Conservation (phyloP, 1,140 invertebrate species). For the Formica exsecta region DNA sequence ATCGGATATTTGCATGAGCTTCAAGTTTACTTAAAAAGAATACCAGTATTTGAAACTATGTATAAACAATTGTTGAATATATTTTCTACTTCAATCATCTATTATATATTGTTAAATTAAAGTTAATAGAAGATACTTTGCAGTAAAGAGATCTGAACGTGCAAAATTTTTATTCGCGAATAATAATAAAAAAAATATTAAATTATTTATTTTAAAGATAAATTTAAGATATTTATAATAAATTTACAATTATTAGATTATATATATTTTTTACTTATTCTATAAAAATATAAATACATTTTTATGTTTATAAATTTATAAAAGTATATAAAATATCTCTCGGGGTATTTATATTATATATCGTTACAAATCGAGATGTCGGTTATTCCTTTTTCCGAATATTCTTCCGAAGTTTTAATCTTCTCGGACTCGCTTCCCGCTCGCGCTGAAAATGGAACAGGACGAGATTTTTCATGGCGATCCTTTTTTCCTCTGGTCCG, state of each 20-base stretch:
- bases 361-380: background rate
- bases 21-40: conserved; percentile 13
- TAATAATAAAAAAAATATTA: background rate
- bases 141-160: background rate
- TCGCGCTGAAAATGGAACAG: conserved; percentile 20
- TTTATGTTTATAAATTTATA: no score
- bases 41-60: background rate
- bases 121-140: background rate
- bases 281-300: no score
- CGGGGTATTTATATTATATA: background rate
- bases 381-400: background rate
- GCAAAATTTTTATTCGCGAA: background rate
- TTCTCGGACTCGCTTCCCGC: background rate
- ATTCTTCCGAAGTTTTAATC: conserved; percentile 10
- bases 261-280: no score
- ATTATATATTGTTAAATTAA: background rate
- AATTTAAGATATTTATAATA: background rate
- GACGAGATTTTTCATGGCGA: conserved; percentile 27
- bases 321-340: no score
- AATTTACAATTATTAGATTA: background rate
- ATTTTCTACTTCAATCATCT: background rate
- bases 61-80: background rate
- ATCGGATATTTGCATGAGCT: conserved; percentile 12
- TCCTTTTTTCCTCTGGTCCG: conserved; percentile 36
- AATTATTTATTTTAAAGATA: background rate